phyloP scores from a whole-genome alignment of 1,140 invertebrate genomes.

The Heliconius hermathena region DNA sequence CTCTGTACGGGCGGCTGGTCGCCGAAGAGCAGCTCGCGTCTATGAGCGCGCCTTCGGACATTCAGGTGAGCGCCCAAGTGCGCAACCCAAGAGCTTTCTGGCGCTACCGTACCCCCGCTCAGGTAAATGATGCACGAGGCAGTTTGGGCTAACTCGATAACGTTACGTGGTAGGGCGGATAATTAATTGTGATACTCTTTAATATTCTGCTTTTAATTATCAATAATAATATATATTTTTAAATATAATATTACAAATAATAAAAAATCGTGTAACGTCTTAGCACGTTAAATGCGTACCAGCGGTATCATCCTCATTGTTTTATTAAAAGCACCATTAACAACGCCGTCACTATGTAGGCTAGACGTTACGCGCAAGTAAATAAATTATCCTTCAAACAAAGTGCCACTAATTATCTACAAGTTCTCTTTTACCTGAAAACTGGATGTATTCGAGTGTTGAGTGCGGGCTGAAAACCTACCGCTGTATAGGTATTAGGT shows the following conservation, averaged over 20 bases:
- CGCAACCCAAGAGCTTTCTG: slow-evolving; percentile 93
- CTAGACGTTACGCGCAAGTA: slow-evolving; percentile 66
- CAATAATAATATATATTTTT: not conserved
- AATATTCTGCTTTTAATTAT: not conserved
- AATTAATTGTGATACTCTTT: not conserved
- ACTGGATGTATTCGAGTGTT: slow-evolving; percentile 41
- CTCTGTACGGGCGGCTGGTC: slow-evolving; percentile 93
- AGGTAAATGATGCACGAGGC: slow-evolving; percentile 80
- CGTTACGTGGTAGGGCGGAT: not conserved
- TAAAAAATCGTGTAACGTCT: slow-evolving; percentile 10
- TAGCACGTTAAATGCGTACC: slow-evolving; percentile 34
- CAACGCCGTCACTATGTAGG: slow-evolving; percentile 50
- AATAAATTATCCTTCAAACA: slow-evolving; percentile 70
- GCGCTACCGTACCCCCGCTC: slow-evolving; percentile 91
- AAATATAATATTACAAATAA: not conserved
- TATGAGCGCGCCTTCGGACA: slow-evolving; percentile 87
- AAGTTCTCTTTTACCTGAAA: slow-evolving; percentile 54
- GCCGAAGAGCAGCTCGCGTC: slow-evolving; percentile 91
- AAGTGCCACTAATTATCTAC: slow-evolving; percentile 67
- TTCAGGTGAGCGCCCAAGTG: slow-evolving; percentile 84
- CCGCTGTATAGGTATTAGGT: slow-evolving; percentile 40
- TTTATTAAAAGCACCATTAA: slow-evolving; percentile 67
- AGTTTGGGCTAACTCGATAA: slow-evolving; percentile 54
- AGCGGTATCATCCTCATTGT: slow-evolving; percentile 48
- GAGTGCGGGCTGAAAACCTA: slow-evolving; percentile 44